Conservation (phyloP, 2,797 vertebrate genomes). For the Coreius guichenoti region DNA sequence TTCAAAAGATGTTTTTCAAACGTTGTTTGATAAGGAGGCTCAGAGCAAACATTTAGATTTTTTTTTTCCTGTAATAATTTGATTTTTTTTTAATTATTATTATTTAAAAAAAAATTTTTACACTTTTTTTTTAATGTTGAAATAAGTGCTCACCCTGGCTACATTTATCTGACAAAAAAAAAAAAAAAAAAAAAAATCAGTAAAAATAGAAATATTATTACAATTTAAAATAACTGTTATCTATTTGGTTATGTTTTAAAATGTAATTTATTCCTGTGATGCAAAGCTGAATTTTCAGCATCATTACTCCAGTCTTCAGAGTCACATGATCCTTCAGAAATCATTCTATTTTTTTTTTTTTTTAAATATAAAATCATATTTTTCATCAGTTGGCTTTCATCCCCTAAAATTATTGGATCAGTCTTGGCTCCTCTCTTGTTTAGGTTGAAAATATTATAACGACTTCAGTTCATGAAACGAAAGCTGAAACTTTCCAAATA, state of each 20-base stretch:
- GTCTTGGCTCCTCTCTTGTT: neutral
- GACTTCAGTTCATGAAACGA: no score
- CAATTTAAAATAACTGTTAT: neutral
- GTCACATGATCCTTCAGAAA: no score
- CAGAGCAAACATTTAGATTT: neutral
- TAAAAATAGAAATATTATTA: neutral
- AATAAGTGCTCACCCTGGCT: neutral
- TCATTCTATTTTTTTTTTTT: no score
- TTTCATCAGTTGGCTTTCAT: neutral
- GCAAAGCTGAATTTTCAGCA: no score
- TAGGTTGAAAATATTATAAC: neutral
- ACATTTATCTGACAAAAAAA: neutral
- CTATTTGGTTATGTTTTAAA: neutral
- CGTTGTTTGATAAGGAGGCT: neutral
- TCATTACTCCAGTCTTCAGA: no score
- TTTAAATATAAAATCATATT: no score
- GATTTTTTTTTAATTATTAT: neutral
- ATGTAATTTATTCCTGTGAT: neutral
- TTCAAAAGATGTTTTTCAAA: neutral
- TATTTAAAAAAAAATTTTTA: neutral
- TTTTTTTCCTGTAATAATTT: neutral
- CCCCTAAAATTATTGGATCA: neutral
- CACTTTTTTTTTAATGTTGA: neutral
- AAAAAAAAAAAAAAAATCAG: neutral
- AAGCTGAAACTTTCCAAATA: neutral